Percentiles rank a stretch among this genome's conserved stretches.
Evolutionary conservation across 2,797 vertebrate species (phyloP).

Genomic region (Darevskia nairensis): DNA sequence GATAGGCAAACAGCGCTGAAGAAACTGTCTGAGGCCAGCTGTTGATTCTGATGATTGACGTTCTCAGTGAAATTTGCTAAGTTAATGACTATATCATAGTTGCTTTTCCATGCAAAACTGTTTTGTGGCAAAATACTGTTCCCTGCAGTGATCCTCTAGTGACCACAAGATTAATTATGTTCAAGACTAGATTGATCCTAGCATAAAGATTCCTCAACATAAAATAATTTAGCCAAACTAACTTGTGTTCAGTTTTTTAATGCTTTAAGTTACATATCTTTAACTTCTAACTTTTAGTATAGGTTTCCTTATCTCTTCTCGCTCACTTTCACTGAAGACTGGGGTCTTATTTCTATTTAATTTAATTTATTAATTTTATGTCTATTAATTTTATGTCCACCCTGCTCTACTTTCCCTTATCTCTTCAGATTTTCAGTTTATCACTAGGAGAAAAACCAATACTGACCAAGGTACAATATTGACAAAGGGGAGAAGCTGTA

Average conservation of each 20-base stretch:
- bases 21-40: slow-evolving; percentile 14
- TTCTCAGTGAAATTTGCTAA: slow-evolving; percentile 12
- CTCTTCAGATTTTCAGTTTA: neutral
- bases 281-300: neutral
- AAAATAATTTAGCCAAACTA: neutral
- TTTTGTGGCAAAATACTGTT: slow-evolving; percentile 6
- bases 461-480: neutral
- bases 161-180: neutral
- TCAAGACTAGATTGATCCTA: neutral
- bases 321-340: neutral
- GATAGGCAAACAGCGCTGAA: neutral
- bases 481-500: neutral
- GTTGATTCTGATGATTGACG: slow-evolving; percentile 23
- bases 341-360: neutral
- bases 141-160: slow-evolving; percentile 8
- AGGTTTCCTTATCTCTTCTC: neutral
- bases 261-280: neutral
- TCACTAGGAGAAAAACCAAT: neutral
- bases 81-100: neutral
- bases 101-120: neutral
- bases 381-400: neutral
- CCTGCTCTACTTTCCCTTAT: neutral
- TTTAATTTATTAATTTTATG: no score
- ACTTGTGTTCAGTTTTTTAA: neutral
- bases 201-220: no score